A percentile compares a stretch with the other conserved stretches of the same genome.
phyloP scores from a whole-genome alignment of 64 coral and sea anemone species.

The Porites lutea region DNA sequence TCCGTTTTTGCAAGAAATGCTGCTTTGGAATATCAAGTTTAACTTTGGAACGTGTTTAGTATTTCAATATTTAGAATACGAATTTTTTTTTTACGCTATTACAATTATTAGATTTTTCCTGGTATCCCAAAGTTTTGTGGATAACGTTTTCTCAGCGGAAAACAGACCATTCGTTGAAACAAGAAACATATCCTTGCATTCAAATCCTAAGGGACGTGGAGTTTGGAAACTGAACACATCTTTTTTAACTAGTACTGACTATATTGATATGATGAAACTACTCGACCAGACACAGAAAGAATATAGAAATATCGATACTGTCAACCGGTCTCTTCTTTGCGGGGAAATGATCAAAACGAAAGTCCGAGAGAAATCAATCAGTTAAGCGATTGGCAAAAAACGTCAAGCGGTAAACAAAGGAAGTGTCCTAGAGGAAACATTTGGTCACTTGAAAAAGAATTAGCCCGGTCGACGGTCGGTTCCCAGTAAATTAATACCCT shows the following conservation, averaged over 20 bases:
- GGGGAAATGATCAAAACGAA: constrained; percentile 25
- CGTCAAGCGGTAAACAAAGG: not conserved
- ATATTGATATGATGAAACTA: not conserved
- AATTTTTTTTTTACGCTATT: no score
- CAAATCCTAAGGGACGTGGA: not conserved
- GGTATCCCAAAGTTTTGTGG: not conserved
- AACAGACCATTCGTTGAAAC: no score
- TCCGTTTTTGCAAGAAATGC: no score
- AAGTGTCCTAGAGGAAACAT: no score
- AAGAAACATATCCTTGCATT: not conserved
- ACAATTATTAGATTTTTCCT: no score
- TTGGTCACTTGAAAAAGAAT: no score
- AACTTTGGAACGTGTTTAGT: no score
- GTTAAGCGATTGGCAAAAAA: not conserved
- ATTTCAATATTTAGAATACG: no score
- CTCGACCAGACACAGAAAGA: not conserved
- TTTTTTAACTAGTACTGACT: not conserved
- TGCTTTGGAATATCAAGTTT: no score
- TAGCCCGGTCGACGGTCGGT: no score
- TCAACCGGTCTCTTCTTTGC: not conserved
- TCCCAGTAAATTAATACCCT: no score
- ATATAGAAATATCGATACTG: not conserved
- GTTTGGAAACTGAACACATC: constrained; percentile 12
- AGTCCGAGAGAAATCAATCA: not conserved
- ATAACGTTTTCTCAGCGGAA: no score